Evolutionary conservation across 2,113 vertebrate genomes (phyloP), one percentile per base, ranked within the genome.

Genomic region (Pungitius pungitius): DNA sequence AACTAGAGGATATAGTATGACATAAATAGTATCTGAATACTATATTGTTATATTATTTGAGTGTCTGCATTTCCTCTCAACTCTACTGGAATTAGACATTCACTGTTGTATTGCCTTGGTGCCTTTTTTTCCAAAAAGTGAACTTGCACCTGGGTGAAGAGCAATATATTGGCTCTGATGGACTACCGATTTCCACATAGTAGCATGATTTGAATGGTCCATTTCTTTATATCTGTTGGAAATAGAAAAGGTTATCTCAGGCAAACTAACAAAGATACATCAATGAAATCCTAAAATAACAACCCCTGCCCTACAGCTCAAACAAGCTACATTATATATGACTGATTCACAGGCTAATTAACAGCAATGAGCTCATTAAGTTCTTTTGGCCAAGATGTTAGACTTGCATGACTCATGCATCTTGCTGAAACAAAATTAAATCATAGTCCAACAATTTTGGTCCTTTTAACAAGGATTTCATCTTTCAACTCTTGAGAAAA

Each of bases 1-100:
- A 86, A 70, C 54, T 33, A 27, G 8, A 33, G 45, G 42, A 67
- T 64, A 45, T 35, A 49, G 24, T 64, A 17, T 24, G 43, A 56
- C 33, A 56, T 8, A 37, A 39, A n/a, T 3, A 7, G 52, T 35
- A 13, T 20, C 49, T 30, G 30, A 30, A 30, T 30, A 30, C 30
- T 30, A 30, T 17, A 17, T 43, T 43, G 5, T 43, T 17, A 43
- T 17, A 15, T 1, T 20, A 20, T 20, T 20, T n/a, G 45, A 47
- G 42, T 20, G 18, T 47, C 43, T 18, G 43, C 15, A 20, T 17
- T 45, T 43, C 14, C 15, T 7, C 15, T 18, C 15, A 8, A 20
- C 43, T 47, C 18, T 8, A 20, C 14, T 8, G 18, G 20, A 17
- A 45, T 45, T 15, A 18, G 15, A 45, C 2, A 15, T 18, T 45